Evolutionary conservation across 2,113 vertebrate genomes (phyloP).

Genomic region (Falco punctatus): DNA sequence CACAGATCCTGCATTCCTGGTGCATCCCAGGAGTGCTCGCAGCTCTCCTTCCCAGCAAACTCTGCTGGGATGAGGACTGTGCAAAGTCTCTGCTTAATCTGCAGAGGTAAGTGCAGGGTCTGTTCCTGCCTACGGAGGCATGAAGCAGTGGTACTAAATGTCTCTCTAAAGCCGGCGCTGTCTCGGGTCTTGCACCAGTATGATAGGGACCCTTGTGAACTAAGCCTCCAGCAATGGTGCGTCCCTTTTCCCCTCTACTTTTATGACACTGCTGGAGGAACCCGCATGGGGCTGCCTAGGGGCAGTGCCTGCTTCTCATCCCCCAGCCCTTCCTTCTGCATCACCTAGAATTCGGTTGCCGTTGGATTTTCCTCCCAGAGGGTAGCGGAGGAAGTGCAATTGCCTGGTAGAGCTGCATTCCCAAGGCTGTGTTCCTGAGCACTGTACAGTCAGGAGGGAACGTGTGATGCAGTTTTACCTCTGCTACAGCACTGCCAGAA

Average conservation of each 20-base stretch:
- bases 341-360: not conserved
- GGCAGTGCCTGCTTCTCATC: not conserved
- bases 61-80: not conserved
- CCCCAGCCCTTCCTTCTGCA: not conserved
- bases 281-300: not conserved
- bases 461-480: conserved; percentile 2
- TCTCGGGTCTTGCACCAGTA: not conserved
- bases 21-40: not conserved
- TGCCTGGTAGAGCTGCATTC: conserved; percentile 40
- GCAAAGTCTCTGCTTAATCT: not conserved
- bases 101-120: not conserved
- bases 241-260: not conserved
- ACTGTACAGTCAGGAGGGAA: not conserved
- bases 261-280: not conserved
- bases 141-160: not conserved
- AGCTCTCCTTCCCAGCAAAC: not conserved
- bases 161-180: not conserved
- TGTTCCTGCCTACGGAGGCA: not conserved
- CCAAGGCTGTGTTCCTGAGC: not conserved
- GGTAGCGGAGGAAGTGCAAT: conserved; percentile 26
- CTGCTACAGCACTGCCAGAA: not conserved
- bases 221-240: not conserved
- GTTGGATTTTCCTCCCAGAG: conserved; percentile 56
- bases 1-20: not conserved
- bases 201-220: not conserved